Percentiles rank a stretch among this genome's conserved stretches.
Evolutionary conservation across 30 jellyfish, hydroid and myxozoan species (phyloP).

Genomic region (Chrysaora quinquecirrha): DNA sequence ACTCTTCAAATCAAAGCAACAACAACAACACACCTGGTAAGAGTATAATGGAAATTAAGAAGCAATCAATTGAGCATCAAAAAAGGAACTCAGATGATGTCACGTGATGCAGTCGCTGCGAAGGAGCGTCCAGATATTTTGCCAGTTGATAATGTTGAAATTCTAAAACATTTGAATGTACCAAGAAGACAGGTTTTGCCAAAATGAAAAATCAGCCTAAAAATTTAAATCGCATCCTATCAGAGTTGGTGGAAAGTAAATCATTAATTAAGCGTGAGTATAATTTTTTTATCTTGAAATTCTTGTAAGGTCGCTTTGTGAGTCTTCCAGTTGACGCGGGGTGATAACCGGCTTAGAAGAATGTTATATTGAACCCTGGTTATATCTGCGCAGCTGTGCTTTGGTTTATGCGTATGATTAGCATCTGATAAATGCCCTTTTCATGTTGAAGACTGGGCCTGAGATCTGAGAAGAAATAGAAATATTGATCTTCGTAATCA

Average conservation of each 20-base stretch:
- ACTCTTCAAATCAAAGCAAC: slow-evolving; percentile 1
- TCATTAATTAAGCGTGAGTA: background rate
- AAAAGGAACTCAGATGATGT: background rate
- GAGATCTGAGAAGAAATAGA: no score
- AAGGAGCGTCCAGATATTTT: slow-evolving; percentile 67
- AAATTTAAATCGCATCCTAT: slow-evolving; percentile 11
- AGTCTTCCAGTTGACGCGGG: no score
- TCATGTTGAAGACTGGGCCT: no score
- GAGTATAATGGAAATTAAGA: slow-evolving; percentile 46
- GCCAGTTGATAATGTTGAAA: slow-evolving; percentile 61
- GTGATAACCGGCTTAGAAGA: no score
- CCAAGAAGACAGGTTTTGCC: slow-evolving; percentile 63
- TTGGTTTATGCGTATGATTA: no score
- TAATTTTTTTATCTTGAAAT: background rate
- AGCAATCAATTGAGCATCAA: slow-evolving; percentile 6
- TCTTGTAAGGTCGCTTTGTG: no score
- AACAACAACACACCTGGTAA: slow-evolving; percentile 21
- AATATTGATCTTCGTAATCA: no score
- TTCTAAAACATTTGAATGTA: slow-evolving; percentile 58
- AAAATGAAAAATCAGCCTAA: slow-evolving; percentile 19
- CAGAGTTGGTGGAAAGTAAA: slow-evolving; percentile 41
- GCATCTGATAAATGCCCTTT: no score
- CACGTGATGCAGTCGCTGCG: background rate
- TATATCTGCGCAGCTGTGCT: no score
- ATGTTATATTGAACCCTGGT: no score